Base-by-base conservation (phyloP, 2,113 vertebrate genomes). In the Gopherus evgoodei region DNA sequence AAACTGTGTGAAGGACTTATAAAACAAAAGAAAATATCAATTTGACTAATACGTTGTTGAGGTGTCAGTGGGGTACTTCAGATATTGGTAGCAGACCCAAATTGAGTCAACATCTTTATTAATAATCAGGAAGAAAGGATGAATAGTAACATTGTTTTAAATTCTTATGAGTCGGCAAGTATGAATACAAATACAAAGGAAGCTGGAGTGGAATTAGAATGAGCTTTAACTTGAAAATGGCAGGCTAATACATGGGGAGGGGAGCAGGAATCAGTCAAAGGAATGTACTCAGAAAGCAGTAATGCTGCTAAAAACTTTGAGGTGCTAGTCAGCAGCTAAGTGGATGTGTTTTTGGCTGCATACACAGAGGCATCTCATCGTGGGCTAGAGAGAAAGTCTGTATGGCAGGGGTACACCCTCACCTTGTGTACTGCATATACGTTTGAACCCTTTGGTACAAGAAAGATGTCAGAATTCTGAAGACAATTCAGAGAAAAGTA, bases 321-420 rank as follows among this genome's bases (percentile, higher is more conserved):
- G 52, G 27, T 65, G 21, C 17, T 69, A 90, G 81, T n/a, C 47
- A 2, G 21, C 88, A 83, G 62, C 57, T 88, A 93, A 90, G 35
- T 38, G 90, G 79, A 87, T n/a, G 44, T n/a, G 90, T 3, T 69
- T 49, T 10, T 13, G 21, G 59, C 75, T 78, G 56, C 54, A 81
- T 82, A 91, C 50, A 78, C 50, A 94, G 75, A 57, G 84, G 90
- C 24, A 76, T 76, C 50, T 94, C 56, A 82, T 76, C 82, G 50
- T 6, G 84, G 44, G 79, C 83, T 78, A 89, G 4, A 95, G 92
- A 94, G 91, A 95, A 90, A 87, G 42, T 96, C 86, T 93, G 96
- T 92, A 97, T 2, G 1, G 49, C 94, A 91, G 2, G 72, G 38
- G 6, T 1, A 59, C 95, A 93, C 81, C 59, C 79, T 87, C 90